These are phyloP conservation scores for Fregetta grallaria DNA, from an alignment of 2,113 vertebrate species.

Conservation along the genomic window DNA sequence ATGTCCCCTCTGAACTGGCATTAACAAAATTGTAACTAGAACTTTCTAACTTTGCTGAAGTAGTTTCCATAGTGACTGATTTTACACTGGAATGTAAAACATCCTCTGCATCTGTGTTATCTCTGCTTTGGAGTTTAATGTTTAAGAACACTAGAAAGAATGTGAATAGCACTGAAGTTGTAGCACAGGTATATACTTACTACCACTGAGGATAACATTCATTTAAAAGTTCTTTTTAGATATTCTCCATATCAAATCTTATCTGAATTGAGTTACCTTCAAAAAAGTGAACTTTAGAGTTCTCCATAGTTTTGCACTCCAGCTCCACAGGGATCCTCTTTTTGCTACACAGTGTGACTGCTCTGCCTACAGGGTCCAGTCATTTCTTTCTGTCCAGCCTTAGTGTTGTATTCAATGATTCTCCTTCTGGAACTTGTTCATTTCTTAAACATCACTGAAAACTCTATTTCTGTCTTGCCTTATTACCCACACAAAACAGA, in stretches of 20 bases:
- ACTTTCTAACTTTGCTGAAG: background rate
- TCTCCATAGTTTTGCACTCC: background rate
- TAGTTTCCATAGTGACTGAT: constrained; percentile 17
- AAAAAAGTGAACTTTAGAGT: background rate
- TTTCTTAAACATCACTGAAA: background rate
- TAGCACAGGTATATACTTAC: background rate
- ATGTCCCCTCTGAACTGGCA: background rate
- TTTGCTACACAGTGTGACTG: background rate
- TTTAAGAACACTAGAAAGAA: background rate
- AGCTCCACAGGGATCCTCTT: background rate
- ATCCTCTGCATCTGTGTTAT: background rate
- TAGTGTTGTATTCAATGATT: background rate
- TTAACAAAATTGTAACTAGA: background rate
- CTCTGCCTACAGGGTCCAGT: background rate
- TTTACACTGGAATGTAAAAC: background rate
- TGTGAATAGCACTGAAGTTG: background rate
- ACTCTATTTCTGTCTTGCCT: background rate
- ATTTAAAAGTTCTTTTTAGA: background rate
- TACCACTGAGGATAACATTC: background rate
- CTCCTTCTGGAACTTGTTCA: background rate
- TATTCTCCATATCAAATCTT: background rate
- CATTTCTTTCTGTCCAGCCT: background rate
- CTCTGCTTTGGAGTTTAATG: background rate
- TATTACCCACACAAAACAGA: background rate
- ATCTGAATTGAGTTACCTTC: background rate